phyloP scores from a whole-genome alignment of 2,888 invertebrate genomes.

The Acrocyrtus sp. region DNA sequence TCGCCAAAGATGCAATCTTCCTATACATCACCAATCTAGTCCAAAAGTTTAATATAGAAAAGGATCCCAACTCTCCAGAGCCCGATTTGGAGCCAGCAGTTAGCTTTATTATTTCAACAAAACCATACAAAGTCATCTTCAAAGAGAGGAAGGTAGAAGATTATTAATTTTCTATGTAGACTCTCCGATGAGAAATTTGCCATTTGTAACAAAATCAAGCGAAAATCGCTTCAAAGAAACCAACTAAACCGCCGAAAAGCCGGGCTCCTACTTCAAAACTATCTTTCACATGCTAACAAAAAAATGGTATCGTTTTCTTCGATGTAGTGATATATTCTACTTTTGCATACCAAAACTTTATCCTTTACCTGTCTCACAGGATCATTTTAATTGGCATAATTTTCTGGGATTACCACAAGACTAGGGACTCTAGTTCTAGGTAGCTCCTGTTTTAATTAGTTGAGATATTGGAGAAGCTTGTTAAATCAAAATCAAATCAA shows the following conservation, averaged over 20 bases:
- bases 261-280: background rate
- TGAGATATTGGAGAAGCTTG: no score
- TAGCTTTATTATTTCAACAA: constrained; percentile 13
- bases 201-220: background rate
- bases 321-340: no score
- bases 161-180: no score
- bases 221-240: background rate
- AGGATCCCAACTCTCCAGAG: constrained; percentile 7
- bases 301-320: no score
- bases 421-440: no score
- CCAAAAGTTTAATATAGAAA: constrained; percentile 22
- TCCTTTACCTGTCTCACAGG: no score
- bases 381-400: no score
- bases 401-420: no score
- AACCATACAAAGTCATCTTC: constrained; percentile 18
- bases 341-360: no score
- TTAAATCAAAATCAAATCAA: no score
- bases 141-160: constrained; percentile 9
- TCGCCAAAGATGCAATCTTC: constrained; percentile 19
- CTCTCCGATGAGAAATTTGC: no score
- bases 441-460: no score
- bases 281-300: background rate
- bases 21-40: constrained; percentile 19
- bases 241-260: background rate
- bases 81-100: constrained; percentile 16